Evolutionary conservation across 1,140 invertebrate genomes (phyloP).

Genomic region (Andrena cerasifolii): DNA sequence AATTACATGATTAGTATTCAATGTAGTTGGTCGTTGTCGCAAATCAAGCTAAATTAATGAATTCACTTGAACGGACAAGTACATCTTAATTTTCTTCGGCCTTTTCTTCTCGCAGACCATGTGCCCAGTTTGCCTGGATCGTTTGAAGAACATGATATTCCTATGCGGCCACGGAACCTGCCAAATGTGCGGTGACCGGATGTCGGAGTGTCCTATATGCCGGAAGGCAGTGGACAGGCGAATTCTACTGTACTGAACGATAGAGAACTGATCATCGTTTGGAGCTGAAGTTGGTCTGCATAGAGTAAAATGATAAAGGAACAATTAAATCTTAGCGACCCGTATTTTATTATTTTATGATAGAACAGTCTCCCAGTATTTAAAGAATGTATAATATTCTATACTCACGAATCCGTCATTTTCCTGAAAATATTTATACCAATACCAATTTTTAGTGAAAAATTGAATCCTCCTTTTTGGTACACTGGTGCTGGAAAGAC

Average conservation of each 20-base stretch:
- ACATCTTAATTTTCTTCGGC: neutral
- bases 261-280: neutral
- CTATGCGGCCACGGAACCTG: conserved; percentile 98
- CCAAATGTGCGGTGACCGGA: conserved; percentile 98
- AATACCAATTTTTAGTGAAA: neutral
- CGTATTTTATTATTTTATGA: neutral
- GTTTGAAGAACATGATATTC: conserved; percentile 99
- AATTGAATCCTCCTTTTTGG: neutral
- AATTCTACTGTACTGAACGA: conserved; percentile 92
- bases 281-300: neutral
- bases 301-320: neutral
- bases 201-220: conserved; percentile 98
- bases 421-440: neutral
- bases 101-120: conserved; percentile 89
- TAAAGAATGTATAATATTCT: no score
- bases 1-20: neutral
- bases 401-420: no score
- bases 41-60: neutral
- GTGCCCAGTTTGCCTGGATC: conserved; percentile 98
- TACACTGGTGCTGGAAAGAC: neutral
- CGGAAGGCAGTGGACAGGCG: conserved; percentile 97
- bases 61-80: neutral
- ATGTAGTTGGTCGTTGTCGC: neutral
- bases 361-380: neutral
- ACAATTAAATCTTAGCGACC: conserved; percentile 26